phyloP scores from a whole-genome alignment of 1,140 invertebrate species.

The Aricia agestis region DNA sequence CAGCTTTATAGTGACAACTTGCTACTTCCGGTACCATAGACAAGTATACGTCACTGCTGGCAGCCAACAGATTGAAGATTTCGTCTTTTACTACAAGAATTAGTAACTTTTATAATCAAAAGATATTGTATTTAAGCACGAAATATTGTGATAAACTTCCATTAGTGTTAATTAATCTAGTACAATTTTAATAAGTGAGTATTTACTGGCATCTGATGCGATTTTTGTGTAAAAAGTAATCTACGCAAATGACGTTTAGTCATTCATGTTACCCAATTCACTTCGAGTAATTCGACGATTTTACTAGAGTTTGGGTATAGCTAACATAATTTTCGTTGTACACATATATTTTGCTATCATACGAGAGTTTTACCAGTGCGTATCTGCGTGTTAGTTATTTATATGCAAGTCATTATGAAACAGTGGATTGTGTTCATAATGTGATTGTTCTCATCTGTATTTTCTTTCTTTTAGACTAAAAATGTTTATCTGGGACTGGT shows the following conservation, averaged over 20 bases:
- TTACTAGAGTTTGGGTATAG: conserved; percentile 22
- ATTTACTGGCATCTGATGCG: conserved; percentile 42
- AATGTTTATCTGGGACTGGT: conserved; percentile 99
- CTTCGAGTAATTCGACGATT: conserved; percentile 44
- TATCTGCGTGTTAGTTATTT: not conserved
- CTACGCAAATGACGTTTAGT: conserved; percentile 66
- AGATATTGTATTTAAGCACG: conserved; percentile 58
- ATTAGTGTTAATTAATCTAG: conserved; percentile 67
- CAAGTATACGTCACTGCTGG: conserved; percentile 61
- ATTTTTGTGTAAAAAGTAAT: conserved; percentile 46
- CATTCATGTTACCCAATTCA: conserved; percentile 68
- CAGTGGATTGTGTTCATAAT: conserved; percentile 38
- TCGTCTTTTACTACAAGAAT: conserved; percentile 45
- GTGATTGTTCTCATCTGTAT: conserved; percentile 26
- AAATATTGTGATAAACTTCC: conserved; percentile 67
- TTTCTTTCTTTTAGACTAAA: conserved; percentile 69
- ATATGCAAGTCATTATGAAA: conserved; percentile 61
- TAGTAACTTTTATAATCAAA: conserved; percentile 61
- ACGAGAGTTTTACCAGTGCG: not conserved
- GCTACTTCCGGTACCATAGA: conserved; percentile 47
- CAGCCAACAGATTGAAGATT: conserved; percentile 68
- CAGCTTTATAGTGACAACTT: conserved; percentile 31
- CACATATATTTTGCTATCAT: conserved; percentile 24
- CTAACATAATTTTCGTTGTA: not conserved
- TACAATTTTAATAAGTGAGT: conserved; percentile 71